Evolutionary conservation across 2,888 invertebrate genomes (phyloP).

Genomic region (Ochlodes sylvanus): DNA sequence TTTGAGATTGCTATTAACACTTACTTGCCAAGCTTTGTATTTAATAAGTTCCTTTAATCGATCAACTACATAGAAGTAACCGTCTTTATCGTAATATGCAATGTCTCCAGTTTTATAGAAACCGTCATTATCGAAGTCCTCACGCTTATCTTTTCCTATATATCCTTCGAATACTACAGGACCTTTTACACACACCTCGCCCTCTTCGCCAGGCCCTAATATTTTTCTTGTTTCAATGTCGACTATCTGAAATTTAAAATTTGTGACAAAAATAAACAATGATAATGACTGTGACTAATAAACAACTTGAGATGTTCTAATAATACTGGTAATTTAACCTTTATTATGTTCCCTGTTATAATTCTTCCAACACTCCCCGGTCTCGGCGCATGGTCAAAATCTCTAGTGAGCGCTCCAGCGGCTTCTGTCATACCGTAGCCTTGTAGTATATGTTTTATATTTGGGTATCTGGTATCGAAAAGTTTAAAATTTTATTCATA

Average conservation of each 20-base stretch:
- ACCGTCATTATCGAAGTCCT: constrained; percentile 63
- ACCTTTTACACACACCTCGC: constrained; percentile 68
- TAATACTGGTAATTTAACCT: constrained; percentile 48
- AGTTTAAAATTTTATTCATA: neutral
- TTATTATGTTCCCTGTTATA: constrained; percentile 52
- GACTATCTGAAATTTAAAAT: constrained; percentile 58
- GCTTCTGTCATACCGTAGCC: constrained; percentile 73
- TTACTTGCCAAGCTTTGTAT: constrained; percentile 70
- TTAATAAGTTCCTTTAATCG: constrained; percentile 73
- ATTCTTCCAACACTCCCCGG: constrained; percentile 65
- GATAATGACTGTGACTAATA: neutral
- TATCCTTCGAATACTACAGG: constrained; percentile 64
- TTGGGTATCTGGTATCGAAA: constrained; percentile 54
- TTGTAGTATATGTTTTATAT: constrained; percentile 58
- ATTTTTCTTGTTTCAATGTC: constrained; percentile 61
- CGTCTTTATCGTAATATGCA: constrained; percentile 68
- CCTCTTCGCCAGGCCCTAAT: constrained; percentile 61
- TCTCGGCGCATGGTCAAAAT: constrained; percentile 49
- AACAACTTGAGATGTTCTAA: neutral
- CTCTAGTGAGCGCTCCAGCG: constrained; percentile 58
- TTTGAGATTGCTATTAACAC: constrained; percentile 24
- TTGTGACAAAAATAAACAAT: too few relatives aligned
- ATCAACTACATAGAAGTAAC: constrained; percentile 66
- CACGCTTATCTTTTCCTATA: constrained; percentile 56
- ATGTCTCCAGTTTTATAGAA: constrained; percentile 70